Evolutionary conservation across 2,797 vertebrate genomes (phyloP).

Genomic region (Micromesistius poutassou): DNA sequence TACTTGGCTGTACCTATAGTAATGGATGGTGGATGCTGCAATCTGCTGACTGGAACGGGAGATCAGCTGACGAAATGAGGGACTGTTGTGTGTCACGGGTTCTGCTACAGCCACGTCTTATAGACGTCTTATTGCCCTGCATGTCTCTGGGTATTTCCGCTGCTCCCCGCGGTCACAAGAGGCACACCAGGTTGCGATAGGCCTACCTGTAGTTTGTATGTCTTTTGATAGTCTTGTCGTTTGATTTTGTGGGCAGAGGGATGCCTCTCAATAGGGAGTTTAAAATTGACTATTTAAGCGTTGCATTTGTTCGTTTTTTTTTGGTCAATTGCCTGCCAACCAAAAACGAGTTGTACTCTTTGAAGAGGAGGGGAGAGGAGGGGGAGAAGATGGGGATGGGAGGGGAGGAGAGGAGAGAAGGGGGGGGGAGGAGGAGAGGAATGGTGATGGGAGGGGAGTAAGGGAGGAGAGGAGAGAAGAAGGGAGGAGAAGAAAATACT

Average conservation of each 20-base stretch:
- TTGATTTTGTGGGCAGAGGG: neutral
- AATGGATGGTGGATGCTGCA: too few species aligned
- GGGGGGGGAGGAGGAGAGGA: neutral
- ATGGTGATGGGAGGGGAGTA: too few species aligned
- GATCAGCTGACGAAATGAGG: neutral
- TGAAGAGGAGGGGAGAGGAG: neutral
- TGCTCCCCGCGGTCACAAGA: too few species aligned
- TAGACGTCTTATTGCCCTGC: neutral
- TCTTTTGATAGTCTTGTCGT: neutral
- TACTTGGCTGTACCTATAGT: neutral
- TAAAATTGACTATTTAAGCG: neutral
- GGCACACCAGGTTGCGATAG: too few species aligned
- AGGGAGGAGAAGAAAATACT: neutral
- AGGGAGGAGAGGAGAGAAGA: neutral
- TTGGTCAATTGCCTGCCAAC: neutral
- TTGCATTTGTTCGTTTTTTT: neutral
- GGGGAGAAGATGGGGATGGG: constrained; percentile 8
- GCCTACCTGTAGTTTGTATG: neutral
- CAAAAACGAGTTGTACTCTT: too few species aligned
- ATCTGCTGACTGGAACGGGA: neutral
- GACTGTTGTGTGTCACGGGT: neutral
- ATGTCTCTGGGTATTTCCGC: too few species aligned
- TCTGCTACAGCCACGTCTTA: neutral
- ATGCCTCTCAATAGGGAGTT: neutral
- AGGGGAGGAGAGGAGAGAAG: neutral